These are phyloP conservation scores for Antigone vipio DNA, from an alignment of 2,113 vertebrate genomes.

Conservation along the genomic window DNA sequence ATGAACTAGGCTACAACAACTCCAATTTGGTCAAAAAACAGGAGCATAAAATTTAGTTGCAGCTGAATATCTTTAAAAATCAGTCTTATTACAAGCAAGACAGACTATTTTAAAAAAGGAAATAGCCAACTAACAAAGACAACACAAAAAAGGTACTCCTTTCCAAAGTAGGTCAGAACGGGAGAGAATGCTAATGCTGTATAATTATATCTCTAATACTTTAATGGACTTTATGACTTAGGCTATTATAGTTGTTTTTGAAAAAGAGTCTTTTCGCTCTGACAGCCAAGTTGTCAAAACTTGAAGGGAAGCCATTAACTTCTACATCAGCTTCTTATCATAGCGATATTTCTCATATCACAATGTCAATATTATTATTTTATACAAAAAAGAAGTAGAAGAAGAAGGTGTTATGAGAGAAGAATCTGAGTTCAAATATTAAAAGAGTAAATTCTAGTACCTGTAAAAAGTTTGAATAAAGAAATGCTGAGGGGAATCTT, in stretches of 20 bases:
- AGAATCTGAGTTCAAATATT: neutral
- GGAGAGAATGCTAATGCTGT: neutral
- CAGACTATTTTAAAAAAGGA: neutral
- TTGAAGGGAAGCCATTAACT: neutral
- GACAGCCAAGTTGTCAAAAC: neutral
- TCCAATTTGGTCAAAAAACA: neutral
- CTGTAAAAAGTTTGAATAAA: neutral
- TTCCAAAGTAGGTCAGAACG: neutral
- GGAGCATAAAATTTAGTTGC: neutral
- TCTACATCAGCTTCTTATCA: neutral
- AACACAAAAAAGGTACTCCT: neutral
- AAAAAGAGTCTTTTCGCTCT: neutral
- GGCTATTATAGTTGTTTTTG: neutral
- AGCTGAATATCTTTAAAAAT: neutral
- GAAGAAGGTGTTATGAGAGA: neutral
- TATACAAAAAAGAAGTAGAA: neutral
- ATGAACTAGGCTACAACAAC: neutral
- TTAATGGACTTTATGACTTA: neutral
- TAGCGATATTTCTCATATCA: neutral
- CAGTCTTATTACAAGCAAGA: neutral
- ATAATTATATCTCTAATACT: neutral
- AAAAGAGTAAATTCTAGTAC: neutral
- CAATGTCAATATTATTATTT: neutral
- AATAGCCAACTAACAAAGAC: neutral
- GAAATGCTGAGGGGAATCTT: neutral